A percentile compares a stretch with the other conserved stretches of the same genome.
These are phyloP conservation scores for Fulmarus glacialis DNA, from an alignment of 2,113 vertebrate genomes.

Conservation along the genomic window DNA sequence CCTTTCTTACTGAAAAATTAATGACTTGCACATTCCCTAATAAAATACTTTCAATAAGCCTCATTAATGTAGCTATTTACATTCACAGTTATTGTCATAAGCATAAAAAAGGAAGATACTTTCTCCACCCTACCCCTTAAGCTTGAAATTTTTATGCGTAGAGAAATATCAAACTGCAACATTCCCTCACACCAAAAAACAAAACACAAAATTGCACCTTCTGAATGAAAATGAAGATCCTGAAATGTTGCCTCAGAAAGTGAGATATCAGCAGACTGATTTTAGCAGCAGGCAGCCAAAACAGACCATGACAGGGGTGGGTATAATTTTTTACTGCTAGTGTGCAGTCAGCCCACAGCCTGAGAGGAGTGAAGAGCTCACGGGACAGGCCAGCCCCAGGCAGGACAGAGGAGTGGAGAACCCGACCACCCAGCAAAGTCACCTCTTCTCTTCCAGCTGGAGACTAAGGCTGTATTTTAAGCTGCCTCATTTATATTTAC, in stretches of 20 bases:
- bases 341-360: neutral
- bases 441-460: neutral
- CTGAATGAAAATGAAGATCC: neutral
- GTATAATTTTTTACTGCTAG: neutral
- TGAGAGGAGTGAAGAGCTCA: neutral
- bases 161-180: neutral
- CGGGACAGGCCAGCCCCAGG: fast-evolving
- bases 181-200: neutral
- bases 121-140: neutral
- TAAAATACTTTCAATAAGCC: neutral
- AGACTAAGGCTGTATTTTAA: neutral
- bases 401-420: neutral
- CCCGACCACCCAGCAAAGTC: fast-evolving
- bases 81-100: neutral
- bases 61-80: constrained; percentile 2
- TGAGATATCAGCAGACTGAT: neutral
- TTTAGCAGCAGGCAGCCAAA: neutral
- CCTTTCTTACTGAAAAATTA: neutral
- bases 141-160: neutral
- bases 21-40: neutral
- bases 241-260: neutral
- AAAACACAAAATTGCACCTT: neutral
- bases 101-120: neutral
- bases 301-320: neutral
- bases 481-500: neutral